phyloP scores from a whole-genome alignment of 2,113 vertebrate species.

The Colistium nudipinnis region DNA sequence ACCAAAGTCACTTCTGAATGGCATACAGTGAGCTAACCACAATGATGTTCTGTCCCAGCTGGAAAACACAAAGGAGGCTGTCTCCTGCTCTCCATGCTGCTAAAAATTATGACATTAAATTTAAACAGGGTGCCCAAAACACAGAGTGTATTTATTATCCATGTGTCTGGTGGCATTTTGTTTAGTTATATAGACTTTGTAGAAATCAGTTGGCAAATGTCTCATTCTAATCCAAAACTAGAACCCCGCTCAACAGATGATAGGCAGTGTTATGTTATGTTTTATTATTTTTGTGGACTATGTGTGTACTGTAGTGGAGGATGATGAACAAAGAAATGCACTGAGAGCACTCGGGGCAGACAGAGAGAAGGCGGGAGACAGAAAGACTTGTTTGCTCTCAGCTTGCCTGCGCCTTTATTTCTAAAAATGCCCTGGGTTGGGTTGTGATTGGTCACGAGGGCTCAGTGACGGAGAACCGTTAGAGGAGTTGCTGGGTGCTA shows the following conservation, averaged over 20 bases:
- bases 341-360: conserved; percentile 10
- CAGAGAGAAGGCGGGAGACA: conserved; percentile 20
- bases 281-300: conserved; percentile 9
- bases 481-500: conserved; percentile 48
- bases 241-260: neutral
- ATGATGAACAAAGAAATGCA: conserved; percentile 5
- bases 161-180: neutral
- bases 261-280: neutral
- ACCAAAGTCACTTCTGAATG: conserved; percentile 4
- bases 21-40: conserved; percentile 11
- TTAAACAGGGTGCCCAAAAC: conserved; percentile 20
- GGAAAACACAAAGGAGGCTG: conserved; percentile 34
- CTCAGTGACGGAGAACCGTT: conserved; percentile 46
- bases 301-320: neutral
- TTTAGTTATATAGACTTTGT: conserved; percentile 1
- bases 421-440: conserved; percentile 60
- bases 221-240: neutral
- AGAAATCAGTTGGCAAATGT: neutral
- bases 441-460: conserved; percentile 68
- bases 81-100: conserved; percentile 12
- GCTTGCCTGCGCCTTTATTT: conserved; percentile 45
- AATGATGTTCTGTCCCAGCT: conserved; percentile 12
- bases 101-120: neutral
- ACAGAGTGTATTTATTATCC: conserved; percentile 37
- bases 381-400: conserved; percentile 55